These are phyloP conservation scores for Calameuta filiformis DNA, from an alignment of 2,888 invertebrate genomes.

Conservation along the genomic window DNA sequence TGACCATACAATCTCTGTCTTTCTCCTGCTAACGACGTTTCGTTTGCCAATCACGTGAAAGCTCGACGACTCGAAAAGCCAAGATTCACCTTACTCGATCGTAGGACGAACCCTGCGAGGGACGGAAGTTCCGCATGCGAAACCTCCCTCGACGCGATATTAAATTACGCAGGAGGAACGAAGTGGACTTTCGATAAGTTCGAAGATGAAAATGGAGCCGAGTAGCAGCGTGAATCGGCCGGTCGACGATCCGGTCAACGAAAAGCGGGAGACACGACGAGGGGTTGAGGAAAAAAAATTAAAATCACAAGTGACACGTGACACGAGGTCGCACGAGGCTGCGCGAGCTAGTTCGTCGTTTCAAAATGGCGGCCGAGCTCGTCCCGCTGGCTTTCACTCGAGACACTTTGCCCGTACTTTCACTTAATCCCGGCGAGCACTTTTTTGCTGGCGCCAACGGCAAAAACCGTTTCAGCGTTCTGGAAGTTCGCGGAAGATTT, in stretches of 20 bases:
- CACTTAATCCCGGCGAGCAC: constrained; percentile 20
- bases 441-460: constrained; percentile 5
- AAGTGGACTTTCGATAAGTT: neutral
- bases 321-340: constrained; percentile 31
- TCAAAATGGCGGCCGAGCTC: constrained; percentile 43
- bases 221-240: neutral
- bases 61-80: neutral
- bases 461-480: constrained; percentile 21
- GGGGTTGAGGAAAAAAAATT: constrained; percentile 11
- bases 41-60: neutral
- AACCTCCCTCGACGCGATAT: neutral
- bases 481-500: constrained; percentile 23
- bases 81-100: neutral
- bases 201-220: neutral
- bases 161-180: neutral
- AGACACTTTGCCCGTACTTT: constrained; percentile 22
- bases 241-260: neutral
- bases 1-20: neutral
- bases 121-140: neutral
- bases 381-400: constrained; percentile 24
- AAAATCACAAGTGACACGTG: constrained; percentile 22
- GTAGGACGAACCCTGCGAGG: neutral
- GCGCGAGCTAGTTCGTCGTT: constrained; percentile 29
- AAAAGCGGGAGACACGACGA: neutral
- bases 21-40: neutral